Conservation (phyloP, 1,140 invertebrate species). For the Drosophila lacteicornis region DNA sequence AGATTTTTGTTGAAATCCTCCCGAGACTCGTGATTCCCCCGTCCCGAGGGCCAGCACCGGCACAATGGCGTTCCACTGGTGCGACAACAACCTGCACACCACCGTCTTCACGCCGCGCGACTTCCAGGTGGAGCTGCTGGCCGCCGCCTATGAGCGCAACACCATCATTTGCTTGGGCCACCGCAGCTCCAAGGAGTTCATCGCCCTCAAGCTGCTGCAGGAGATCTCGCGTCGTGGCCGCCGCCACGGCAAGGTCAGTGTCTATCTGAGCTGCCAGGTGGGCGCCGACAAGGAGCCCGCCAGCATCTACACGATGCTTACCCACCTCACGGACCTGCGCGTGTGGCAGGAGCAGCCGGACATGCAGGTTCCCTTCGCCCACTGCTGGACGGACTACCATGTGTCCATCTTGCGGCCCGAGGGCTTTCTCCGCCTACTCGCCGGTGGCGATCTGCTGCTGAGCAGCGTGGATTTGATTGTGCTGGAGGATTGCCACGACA, state of each 20-base stretch:
- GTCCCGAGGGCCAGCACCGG: constrained; percentile 3
- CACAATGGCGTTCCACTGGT: constrained; percentile 84
- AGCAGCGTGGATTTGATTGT: constrained; percentile 90
- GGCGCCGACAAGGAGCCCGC: constrained; percentile 36
- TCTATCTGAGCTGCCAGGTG: constrained; percentile 65
- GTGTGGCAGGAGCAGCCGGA: constrained; percentile 70
- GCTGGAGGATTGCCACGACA: constrained; percentile 92
- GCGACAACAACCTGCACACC: constrained; percentile 85
- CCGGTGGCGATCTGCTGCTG: constrained; percentile 69
- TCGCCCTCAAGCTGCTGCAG: constrained; percentile 94
- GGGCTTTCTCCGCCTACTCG: constrained; percentile 85
- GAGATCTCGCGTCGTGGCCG: constrained; percentile 87
- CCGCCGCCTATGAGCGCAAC: constrained; percentile 91
- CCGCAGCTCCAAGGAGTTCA: constrained; percentile 93
- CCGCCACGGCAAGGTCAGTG: constrained; percentile 62
- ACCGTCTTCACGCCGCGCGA: constrained; percentile 90
- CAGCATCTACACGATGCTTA: constrained; percentile 75
- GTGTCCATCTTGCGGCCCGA: constrained; percentile 87
- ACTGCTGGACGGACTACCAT: constrained; percentile 69
- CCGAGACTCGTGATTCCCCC: constrained; percentile 9
- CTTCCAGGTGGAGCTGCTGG: constrained; percentile 93
- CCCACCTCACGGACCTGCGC: constrained; percentile 76
- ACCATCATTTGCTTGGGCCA: constrained; percentile 94
- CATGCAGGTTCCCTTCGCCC: constrained; percentile 15
- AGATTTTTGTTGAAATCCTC: constrained; percentile 4